These are phyloP conservation scores for Tragelaphus imberbis DNA, from an alignment of 2,113 vertebrate genomes.

Conservation along the genomic window DNA sequence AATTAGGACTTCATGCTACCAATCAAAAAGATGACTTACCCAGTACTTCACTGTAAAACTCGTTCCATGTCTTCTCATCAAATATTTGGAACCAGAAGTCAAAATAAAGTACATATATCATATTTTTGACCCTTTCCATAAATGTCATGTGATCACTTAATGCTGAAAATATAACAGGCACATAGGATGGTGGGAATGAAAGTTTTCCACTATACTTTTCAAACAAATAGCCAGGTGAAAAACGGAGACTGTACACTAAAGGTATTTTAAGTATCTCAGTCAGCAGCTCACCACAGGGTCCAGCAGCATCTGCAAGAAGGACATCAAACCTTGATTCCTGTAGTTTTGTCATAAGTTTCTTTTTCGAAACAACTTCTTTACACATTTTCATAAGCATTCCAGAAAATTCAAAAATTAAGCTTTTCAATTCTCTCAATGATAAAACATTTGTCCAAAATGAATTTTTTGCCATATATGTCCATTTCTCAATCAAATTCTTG, in stretches of 20 bases:
- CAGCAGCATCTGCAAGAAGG: slow-evolving; percentile 71
- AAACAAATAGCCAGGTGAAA: slow-evolving; percentile 49
- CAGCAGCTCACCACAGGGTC: slow-evolving; percentile 75
- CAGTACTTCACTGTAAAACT: slow-evolving; percentile 49
- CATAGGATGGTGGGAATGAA: slow-evolving; percentile 76
- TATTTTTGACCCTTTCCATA: neutral
- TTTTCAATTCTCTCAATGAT: slow-evolving; percentile 1
- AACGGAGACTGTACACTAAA: slow-evolving; percentile 69
- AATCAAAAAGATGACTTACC: slow-evolving; percentile 60
- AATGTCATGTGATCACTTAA: neutral
- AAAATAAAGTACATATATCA: neutral
- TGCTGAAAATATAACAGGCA: neutral
- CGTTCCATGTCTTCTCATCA: neutral
- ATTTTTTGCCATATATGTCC: neutral
- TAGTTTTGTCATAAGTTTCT: slow-evolving; percentile 67
- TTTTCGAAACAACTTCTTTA: slow-evolving; percentile 63
- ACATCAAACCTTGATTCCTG: slow-evolving; percentile 65
- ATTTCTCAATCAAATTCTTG: neutral
- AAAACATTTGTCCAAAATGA: neutral
- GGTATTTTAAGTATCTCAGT: slow-evolving; percentile 75
- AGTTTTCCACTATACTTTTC: slow-evolving; percentile 69
- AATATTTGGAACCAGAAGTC: neutral
- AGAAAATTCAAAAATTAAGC: rapidly evolving
- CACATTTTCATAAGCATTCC: neutral
- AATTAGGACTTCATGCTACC: neutral